These are phyloP conservation scores for Drosophila sucinea DNA, from an alignment of 1,140 invertebrate genomes.

Conservation along the genomic window DNA sequence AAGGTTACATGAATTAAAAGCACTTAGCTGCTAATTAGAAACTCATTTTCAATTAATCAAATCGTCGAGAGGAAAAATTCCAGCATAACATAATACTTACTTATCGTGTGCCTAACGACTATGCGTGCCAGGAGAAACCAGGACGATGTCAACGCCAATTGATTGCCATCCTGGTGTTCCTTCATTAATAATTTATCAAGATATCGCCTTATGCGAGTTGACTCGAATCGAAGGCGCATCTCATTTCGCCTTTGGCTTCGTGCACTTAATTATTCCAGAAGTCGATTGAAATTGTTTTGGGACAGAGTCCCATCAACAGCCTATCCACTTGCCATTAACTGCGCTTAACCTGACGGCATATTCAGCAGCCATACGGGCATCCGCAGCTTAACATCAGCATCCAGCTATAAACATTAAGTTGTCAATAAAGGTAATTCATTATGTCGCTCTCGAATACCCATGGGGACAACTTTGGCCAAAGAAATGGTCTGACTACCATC, in stretches of 20 bases:
- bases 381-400: slow-evolving; percentile 27
- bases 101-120: slow-evolving; percentile 35
- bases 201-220: slow-evolving; percentile 48
- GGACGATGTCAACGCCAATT: slow-evolving; percentile 73
- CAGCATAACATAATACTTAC: slow-evolving; percentile 31
- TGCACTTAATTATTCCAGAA: slow-evolving; percentile 71
- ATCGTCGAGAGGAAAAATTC: slow-evolving; percentile 22
- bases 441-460: slow-evolving; percentile 76
- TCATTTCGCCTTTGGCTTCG: slow-evolving; percentile 38
- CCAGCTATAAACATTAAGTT: slow-evolving; percentile 82
- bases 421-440: slow-evolving; percentile 83
- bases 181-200: slow-evolving; percentile 68
- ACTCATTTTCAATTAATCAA: slow-evolving; percentile 80
- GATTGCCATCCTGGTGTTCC: slow-evolving; percentile 44
- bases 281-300: slow-evolving; percentile 55
- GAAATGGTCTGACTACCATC: slow-evolving; percentile 40
- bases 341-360: slow-evolving; percentile 48
- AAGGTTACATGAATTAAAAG: slow-evolving; percentile 49
- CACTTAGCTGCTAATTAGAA: slow-evolving; percentile 67
- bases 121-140: slow-evolving; percentile 39
- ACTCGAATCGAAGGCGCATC: slow-evolving; percentile 67
- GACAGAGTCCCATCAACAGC: slow-evolving; percentile 72
- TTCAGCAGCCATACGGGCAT: slow-evolving; percentile 18
- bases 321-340: slow-evolving; percentile 75
- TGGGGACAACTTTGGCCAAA: slow-evolving; percentile 43